These are phyloP conservation scores for Tetropium fuscum DNA, from an alignment of 2,888 invertebrate genomes.

Conservation along the genomic window DNA sequence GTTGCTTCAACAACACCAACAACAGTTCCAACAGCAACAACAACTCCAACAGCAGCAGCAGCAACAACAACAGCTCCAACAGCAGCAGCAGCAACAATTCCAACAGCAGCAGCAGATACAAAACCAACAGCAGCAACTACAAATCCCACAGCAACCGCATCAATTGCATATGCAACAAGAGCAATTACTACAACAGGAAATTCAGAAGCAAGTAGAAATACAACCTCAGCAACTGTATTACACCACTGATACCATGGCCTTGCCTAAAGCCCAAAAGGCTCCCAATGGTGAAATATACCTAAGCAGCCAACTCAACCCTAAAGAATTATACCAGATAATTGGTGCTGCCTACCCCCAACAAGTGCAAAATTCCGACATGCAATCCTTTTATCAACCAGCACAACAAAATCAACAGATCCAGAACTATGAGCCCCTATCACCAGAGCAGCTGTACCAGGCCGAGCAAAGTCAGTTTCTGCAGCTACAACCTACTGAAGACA, in stretches of 20 bases:
- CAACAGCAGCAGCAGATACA: conserved; percentile 55
- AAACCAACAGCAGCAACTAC: conserved; percentile 36
- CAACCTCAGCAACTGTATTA: conserved; percentile 32
- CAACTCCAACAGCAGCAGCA: conserved; percentile 32
- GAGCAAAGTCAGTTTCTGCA: conserved; percentile 63
- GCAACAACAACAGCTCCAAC: conserved; percentile 21
- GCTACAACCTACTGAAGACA: conserved; percentile 39
- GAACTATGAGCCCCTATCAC: conserved; percentile 32
- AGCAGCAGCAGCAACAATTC: conserved; percentile 36
- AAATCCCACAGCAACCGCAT: conserved; percentile 36
- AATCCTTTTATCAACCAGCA: conserved; percentile 53
- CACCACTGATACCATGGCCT: conserved; percentile 24
- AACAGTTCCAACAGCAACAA: conserved; percentile 46
- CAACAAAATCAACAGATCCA: conserved; percentile 51
- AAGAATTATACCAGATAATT: conserved; percentile 42
- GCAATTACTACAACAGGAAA: conserved; percentile 11
- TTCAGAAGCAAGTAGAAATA: conserved; percentile 23
- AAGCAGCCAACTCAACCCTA: conserved; percentile 37
- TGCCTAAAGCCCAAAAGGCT: conserved; percentile 25
- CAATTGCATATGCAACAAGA: conserved; percentile 23
- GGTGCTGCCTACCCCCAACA: conserved; percentile 51
- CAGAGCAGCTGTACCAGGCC: conserved; percentile 61
- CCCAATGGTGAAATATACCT: conserved; percentile 37
- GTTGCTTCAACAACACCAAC: conserved; percentile 51
- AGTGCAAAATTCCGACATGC: background rate